Evolutionary conservation across 2,888 invertebrate species (phyloP).

Genomic region (Sphaeridia pumilis): DNA sequence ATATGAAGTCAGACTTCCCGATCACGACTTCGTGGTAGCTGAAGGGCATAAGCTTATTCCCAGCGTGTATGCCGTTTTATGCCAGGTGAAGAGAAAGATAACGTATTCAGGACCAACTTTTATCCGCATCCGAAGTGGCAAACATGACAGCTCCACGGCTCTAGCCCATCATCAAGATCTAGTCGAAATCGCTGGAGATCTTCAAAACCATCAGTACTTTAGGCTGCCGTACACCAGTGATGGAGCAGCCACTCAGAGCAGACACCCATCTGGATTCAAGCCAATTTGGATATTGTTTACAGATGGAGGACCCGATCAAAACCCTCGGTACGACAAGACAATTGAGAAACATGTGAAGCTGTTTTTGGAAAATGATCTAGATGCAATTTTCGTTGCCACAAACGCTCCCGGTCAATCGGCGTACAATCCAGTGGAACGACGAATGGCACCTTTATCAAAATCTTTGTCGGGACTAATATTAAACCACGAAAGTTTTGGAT

Average conservation of each 20-base stretch:
- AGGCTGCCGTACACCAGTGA: too few relatives aligned
- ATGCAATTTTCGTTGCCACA: background rate
- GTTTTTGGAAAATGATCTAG: background rate
- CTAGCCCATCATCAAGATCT: too few relatives aligned
- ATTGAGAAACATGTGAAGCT: background rate
- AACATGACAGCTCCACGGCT: background rate
- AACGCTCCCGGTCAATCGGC: background rate
- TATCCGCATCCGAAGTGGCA: background rate
- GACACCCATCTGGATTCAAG: too few relatives aligned
- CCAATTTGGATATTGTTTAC: too few relatives aligned
- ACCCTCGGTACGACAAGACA: background rate
- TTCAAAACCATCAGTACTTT: too few relatives aligned
- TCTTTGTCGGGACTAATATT: background rate
- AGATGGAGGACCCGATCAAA: background rate
- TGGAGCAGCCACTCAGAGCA: too few relatives aligned
- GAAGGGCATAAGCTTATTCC: background rate
- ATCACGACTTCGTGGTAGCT: background rate
- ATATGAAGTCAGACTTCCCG: background rate
- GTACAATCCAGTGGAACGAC: background rate
- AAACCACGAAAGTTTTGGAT: background rate
- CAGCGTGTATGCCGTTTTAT: background rate
- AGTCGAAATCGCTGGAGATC: too few relatives aligned
- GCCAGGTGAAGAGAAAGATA: background rate
- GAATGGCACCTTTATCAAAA: background rate
- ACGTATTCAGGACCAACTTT: background rate